Evolutionary conservation across 2,113 vertebrate genomes (phyloP).

Genomic region (Alligator mississippiensis): DNA sequence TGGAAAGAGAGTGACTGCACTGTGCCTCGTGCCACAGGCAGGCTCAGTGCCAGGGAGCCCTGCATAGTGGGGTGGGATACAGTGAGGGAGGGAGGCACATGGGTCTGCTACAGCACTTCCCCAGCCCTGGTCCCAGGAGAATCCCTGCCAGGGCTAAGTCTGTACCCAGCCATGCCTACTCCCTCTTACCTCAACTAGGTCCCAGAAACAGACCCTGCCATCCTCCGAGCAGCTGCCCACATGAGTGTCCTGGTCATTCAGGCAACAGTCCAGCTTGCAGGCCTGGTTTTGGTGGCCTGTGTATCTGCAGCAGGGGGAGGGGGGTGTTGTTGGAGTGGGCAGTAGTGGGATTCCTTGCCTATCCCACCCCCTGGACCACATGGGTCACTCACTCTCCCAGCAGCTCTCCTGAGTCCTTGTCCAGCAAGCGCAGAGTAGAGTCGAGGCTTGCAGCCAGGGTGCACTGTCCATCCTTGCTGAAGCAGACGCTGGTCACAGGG

Average conservation of each 20-base stretch:
- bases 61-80: constrained; percentile 28
- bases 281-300: constrained; percentile 88
- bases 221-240: constrained; percentile 94
- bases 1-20: constrained; percentile 93
- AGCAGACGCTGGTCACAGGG: constrained; percentile 94
- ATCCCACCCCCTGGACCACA: accelerated
- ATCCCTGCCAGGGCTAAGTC: accelerated
- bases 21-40: constrained; percentile 84
- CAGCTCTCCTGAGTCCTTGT: constrained; percentile 93
- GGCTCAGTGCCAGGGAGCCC: constrained; percentile 83
- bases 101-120: no score
- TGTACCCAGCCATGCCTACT: background rate
- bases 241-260: constrained; percentile 89
- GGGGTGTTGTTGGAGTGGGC: no score
- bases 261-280: constrained; percentile 93
- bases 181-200: constrained; percentile 89
- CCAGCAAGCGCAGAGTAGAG: constrained; percentile 88
- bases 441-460: constrained; percentile 88
- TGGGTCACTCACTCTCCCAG: constrained; percentile 84
- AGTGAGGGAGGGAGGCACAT: background rate
- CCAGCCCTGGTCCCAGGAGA: background rate
- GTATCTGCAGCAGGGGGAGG: constrained; percentile 57
- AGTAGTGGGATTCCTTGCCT: accelerated
- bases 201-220: constrained; percentile 93
- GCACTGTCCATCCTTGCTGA: constrained; percentile 92